These are phyloP conservation scores for Digitonthophagus gazella DNA, from an alignment of 2,888 invertebrate species.

Conservation along the genomic window DNA sequence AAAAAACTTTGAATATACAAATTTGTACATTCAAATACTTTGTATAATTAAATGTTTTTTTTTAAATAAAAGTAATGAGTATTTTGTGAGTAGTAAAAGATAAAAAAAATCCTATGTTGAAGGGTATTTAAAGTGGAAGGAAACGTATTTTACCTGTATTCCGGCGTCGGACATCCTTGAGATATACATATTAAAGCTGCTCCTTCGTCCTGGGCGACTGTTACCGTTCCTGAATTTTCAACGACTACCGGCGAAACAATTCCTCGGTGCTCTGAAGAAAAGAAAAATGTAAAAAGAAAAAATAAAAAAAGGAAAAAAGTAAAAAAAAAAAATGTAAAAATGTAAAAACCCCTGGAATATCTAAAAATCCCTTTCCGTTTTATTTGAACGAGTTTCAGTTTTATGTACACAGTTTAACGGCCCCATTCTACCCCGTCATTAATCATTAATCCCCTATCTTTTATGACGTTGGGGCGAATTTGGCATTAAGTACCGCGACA, in stretches of 20 bases:
- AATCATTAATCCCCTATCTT: not conserved
- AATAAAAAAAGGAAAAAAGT: not conserved
- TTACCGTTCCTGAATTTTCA: conserved; percentile 68
- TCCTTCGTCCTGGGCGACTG: conserved; percentile 71
- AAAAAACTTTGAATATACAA: no score
- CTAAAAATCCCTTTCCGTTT: not conserved
- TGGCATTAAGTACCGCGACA: not conserved
- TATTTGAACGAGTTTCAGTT: not conserved
- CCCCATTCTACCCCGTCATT: not conserved
- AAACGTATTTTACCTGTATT: conserved; percentile 63
- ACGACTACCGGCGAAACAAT: conserved; percentile 70
- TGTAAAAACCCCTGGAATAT: no score
- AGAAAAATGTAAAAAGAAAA: conserved; percentile 2
- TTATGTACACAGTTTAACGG: not conserved
- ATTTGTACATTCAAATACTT: no score
- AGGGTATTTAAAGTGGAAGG: not conserved
- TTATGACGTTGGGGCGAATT: not conserved
- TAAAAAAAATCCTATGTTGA: no score
- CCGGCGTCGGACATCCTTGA: conserved; percentile 77
- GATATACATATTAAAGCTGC: conserved; percentile 75
- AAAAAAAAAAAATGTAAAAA: not conserved
- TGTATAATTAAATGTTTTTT: no score
- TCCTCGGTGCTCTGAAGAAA: conserved; percentile 64
- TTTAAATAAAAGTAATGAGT: no score
- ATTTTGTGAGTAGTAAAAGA: no score